Evolutionary conservation across 2,888 invertebrate species (phyloP).

Genomic region (Ophion ventricosus): DNA sequence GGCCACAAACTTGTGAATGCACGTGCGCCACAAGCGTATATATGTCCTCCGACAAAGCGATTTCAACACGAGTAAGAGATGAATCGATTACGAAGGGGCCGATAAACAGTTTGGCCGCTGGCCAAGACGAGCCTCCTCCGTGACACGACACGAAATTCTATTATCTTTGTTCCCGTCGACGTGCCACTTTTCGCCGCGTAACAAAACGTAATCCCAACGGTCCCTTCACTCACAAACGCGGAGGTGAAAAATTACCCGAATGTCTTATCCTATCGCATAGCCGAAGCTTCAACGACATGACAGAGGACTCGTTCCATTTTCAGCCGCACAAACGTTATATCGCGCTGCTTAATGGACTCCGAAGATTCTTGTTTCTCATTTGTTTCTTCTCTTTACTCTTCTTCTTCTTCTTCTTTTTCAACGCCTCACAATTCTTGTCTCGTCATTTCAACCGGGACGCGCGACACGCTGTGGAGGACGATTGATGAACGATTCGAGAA

Average conservation of each 20-base stretch:
- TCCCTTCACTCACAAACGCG: conserved; percentile 33
- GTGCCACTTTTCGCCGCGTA: conserved; percentile 32
- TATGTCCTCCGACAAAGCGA: conserved; percentile 27
- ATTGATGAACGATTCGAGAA: background rate
- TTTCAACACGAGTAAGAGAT: conserved; percentile 51
- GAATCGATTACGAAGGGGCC: conserved; percentile 53
- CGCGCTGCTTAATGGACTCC: conserved; percentile 20
- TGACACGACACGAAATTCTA: conserved; percentile 62
- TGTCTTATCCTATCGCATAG: conserved; percentile 33
- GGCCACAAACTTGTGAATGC: conserved; percentile 41
- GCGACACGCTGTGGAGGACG: background rate
- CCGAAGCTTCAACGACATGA: conserved; percentile 12
- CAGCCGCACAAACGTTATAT: conserved; percentile 6
- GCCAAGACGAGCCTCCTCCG: conserved; percentile 33
- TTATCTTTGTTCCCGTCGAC: conserved; percentile 50
- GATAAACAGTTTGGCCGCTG: conserved; percentile 44
- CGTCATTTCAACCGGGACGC: background rate
- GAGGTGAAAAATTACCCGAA: conserved; percentile 54
- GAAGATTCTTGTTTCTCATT: conserved; percentile 21
- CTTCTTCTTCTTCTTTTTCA: conserved; percentile 16
- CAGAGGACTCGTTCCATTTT: conserved; percentile 21
- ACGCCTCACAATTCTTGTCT: conserved; percentile 1
- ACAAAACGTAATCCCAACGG: conserved; percentile 25
- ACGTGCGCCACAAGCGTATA: conserved; percentile 10
- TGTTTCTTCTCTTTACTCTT: conserved; percentile 6